Evolutionary conservation across 2,797 vertebrate genomes (phyloP).

Genomic region (Rhynchotus rufescens): DNA sequence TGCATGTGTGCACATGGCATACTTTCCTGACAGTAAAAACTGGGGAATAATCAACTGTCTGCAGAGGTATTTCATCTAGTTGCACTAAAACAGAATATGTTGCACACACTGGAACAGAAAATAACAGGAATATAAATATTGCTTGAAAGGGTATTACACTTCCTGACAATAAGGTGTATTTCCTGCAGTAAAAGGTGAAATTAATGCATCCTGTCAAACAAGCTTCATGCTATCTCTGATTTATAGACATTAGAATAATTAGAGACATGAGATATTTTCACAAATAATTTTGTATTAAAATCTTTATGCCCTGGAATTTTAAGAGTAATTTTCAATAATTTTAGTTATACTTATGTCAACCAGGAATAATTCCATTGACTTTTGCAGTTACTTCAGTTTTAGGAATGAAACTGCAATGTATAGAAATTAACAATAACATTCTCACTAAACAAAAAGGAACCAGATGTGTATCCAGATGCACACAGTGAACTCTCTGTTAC

Average conservation of each 20-base stretch:
- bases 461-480: conserved; percentile 6
- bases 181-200: conserved; percentile 55
- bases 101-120: conserved; percentile 27
- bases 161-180: conserved; percentile 40
- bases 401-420: neutral
- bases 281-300: conserved; percentile 30
- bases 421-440: conserved; percentile 2
- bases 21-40: neutral
- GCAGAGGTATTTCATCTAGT: conserved; percentile 1
- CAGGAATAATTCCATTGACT: neutral
- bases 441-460: neutral
- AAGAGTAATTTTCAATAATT: conserved; percentile 20
- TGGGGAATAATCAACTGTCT: neutral
- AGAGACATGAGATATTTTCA: neutral
- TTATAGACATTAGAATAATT: neutral
- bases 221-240: conserved; percentile 20
- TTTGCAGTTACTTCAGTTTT: neutral
- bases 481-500: conserved; percentile 38
- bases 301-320: neutral
- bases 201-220: conserved; percentile 49
- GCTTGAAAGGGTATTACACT: conserved; percentile 16
- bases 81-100: neutral
- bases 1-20: neutral
- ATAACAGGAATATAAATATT: conserved; percentile 32
- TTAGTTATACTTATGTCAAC: neutral